These are phyloP conservation scores for Aegotheles bennettii DNA, from an alignment of 2,113 vertebrate species.

Conservation along the genomic window DNA sequence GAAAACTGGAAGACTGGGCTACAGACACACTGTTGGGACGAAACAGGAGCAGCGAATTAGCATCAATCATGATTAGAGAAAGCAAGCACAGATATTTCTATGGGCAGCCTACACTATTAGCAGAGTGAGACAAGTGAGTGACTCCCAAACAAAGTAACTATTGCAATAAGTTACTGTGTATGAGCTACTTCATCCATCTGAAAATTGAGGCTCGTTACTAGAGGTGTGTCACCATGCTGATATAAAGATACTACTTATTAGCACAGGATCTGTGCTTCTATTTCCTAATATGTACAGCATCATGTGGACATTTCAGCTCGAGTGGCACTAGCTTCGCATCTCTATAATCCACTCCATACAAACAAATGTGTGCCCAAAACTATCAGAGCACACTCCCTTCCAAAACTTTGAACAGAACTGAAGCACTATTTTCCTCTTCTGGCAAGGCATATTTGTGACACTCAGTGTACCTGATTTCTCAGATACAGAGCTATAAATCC, in stretches of 20 bases:
- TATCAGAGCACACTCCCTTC: neutral
- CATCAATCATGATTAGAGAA: neutral
- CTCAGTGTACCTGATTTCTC: neutral
- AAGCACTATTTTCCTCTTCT: neutral
- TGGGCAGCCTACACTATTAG: neutral
- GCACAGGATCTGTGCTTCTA: neutral
- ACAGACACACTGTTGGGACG: neutral
- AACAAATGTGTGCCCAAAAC: neutral
- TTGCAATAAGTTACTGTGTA: neutral
- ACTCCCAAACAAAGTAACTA: neutral
- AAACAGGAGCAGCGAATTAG: neutral
- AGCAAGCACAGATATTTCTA: neutral
- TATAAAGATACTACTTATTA: neutral
- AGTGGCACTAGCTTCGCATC: neutral
- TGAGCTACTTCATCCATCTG: neutral
- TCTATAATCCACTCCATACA: neutral
- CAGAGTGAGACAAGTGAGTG: neutral
- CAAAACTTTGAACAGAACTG: neutral
- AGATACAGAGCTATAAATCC: neutral
- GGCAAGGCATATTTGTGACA: neutral
- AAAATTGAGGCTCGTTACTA: slow-evolving; percentile 3
- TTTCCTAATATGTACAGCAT: neutral
- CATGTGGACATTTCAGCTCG: neutral
- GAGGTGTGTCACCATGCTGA: neutral
- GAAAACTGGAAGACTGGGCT: neutral